A percentile compares a stretch with the other conserved stretches of the same genome.
Conservation (phyloP, 2,797 vertebrate genomes). For the Cyclopterus lumpus region DNA sequence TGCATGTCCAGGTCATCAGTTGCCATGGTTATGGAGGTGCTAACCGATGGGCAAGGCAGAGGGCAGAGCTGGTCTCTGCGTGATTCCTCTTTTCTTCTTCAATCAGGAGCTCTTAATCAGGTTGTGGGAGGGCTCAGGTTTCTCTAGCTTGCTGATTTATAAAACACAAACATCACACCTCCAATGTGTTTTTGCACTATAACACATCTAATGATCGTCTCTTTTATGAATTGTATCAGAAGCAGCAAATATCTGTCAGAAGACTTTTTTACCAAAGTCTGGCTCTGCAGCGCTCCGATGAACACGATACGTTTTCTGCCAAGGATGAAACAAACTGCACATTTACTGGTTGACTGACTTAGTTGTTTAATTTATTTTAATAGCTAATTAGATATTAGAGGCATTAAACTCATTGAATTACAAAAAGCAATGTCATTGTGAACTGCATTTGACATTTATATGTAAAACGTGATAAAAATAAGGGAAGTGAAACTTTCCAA, state of each 20-base stretch:
- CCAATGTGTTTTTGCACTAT: not conserved
- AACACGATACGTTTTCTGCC: not conserved
- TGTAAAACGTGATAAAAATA: not conserved
- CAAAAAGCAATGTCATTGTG: not conserved
- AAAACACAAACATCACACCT: not conserved
- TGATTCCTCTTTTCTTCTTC: conserved; percentile 16
- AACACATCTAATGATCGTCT: not conserved
- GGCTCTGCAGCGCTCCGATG: conserved; percentile 6
- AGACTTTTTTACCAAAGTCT: not conserved
- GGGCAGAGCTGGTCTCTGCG: conserved; percentile 15
- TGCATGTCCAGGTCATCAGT: conserved; percentile 26
- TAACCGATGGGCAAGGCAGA: conserved; percentile 12
- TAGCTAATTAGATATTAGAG: not conserved
- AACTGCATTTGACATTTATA: not conserved
- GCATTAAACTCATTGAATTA: not conserved
- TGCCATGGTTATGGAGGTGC: conserved; percentile 50
- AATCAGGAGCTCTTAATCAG: not conserved
- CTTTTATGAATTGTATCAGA: not conserved
- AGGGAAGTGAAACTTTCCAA: not conserved
- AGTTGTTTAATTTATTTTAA: not conserved
- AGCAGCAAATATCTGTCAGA: not conserved
- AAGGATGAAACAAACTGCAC: not conserved
- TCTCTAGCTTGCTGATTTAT: not conserved
- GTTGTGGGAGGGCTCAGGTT: not conserved
- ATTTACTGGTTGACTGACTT: not conserved